Conservation (phyloP, 92 coral and sea anemone species). For the Siderastrea siderea region DNA sequence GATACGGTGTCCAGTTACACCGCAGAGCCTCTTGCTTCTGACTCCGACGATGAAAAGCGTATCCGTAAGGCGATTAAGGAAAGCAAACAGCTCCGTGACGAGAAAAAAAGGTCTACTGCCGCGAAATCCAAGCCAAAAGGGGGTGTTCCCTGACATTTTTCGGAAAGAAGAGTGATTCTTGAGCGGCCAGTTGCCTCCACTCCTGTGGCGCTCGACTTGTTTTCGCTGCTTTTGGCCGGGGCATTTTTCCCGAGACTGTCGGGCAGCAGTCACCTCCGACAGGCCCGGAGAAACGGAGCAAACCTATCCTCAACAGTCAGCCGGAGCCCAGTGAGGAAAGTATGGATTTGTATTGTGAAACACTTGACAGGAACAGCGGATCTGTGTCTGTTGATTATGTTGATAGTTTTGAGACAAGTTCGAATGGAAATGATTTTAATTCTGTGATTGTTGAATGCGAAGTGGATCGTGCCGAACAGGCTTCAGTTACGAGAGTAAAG, state of each 20-base stretch:
- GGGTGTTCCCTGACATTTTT: constrained; percentile 14
- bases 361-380: neutral
- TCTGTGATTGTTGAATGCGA: neutral
- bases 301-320: neutral
- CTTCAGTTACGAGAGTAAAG: constrained; percentile 41
- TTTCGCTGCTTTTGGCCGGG: constrained; percentile 77
- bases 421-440: no score
- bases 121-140: neutral
- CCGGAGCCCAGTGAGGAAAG: neutral
- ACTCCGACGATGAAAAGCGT: constrained; percentile 12
- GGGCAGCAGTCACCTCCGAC: constrained; percentile 46
- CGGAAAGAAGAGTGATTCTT: constrained; percentile 22
- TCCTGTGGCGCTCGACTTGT: constrained; percentile 59
- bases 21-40: constrained; percentile 13
- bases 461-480: constrained; percentile 34
- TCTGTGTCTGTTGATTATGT: neutral
- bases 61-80: constrained; percentile 20
- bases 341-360: neutral
- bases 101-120: neutral
- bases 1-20: constrained; percentile 28
- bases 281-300: constrained; percentile 21
- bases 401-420: neutral
- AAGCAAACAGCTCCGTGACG: constrained; percentile 17
- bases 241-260: constrained; percentile 72
- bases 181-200: constrained; percentile 15